These are phyloP conservation scores for Oscheius myriophilus DNA, from an alignment of 2,888 invertebrate genomes.

Conservation along the genomic window DNA sequence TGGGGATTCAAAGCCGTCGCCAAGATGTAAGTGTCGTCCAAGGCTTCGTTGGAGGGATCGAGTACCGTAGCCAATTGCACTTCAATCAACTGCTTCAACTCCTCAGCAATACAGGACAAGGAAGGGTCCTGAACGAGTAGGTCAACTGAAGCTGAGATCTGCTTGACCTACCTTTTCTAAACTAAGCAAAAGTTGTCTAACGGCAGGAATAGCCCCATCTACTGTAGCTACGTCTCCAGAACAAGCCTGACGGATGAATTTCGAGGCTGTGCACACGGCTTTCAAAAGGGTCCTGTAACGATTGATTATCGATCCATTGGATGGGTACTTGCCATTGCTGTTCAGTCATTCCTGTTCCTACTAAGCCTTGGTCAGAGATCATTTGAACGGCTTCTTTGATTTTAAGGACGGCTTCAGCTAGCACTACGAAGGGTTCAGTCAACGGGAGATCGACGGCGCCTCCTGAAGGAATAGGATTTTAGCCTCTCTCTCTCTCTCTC, in stretches of 20 bases:
- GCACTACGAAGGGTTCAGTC: conserved; percentile 50
- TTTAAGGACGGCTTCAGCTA: conserved; percentile 48
- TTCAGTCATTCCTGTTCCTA: conserved; percentile 1
- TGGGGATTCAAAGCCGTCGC: conserved; percentile 66
- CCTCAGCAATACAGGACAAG: conserved; percentile 2
- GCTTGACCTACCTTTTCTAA: conserved; percentile 51
- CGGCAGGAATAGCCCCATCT: conserved; percentile 63
- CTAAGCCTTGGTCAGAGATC: conserved; percentile 20
- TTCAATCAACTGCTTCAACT: conserved; percentile 25
- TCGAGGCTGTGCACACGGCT: conserved; percentile 32
- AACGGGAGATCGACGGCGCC: conserved; percentile 52
- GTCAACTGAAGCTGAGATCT: neutral
- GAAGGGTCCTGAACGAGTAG: conserved; percentile 2
- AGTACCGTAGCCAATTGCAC: conserved; percentile 38
- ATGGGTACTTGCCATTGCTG: conserved; percentile 15
- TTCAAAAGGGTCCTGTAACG: conserved; percentile 21
- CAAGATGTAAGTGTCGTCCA: conserved; percentile 41
- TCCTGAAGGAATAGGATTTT: conserved; percentile 22
- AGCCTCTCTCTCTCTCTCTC: neutral
- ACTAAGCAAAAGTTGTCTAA: conserved; percentile 53
- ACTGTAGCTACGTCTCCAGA: conserved; percentile 52
- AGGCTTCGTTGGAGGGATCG: conserved; percentile 41
- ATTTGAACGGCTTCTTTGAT: conserved; percentile 38
- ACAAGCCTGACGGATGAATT: conserved; percentile 35
- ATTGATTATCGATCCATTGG: conserved; percentile 8